Evolutionary conservation across 2,113 vertebrate species (phyloP).

Genomic region (Eurystomus gularis): DNA sequence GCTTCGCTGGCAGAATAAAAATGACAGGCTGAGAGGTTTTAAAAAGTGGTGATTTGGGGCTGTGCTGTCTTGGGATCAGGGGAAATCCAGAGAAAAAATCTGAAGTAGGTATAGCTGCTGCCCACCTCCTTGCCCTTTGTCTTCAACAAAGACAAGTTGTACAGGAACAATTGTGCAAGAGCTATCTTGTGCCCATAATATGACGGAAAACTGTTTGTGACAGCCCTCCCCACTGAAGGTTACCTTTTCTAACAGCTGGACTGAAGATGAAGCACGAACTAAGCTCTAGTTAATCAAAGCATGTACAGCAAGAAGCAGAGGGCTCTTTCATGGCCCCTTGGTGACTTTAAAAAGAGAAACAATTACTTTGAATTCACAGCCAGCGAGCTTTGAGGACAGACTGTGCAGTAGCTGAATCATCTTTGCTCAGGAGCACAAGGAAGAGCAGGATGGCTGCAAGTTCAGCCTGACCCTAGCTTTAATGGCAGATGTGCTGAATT

Average conservation of each 20-base stretch:
- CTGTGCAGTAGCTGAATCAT: background rate
- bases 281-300: background rate
- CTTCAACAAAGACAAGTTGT: background rate
- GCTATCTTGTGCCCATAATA: background rate
- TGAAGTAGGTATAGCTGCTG: background rate
- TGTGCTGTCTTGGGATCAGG: background rate
- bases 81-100: background rate
- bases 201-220: background rate
- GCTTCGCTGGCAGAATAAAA: background rate
- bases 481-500: background rate
- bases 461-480: background rate
- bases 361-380: background rate
- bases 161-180: background rate
- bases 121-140: background rate
- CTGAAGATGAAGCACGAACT: background rate
- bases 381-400: background rate
- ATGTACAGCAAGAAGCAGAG: background rate
- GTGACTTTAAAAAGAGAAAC: background rate
- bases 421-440: background rate
- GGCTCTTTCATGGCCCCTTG: background rate
- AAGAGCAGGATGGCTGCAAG: background rate
- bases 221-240: background rate
- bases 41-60: background rate
- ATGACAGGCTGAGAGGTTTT: background rate
- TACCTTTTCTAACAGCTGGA: background rate